Conservation (phyloP, 2,113 vertebrate species). For the Craseonycteris thonglongyai region DNA sequence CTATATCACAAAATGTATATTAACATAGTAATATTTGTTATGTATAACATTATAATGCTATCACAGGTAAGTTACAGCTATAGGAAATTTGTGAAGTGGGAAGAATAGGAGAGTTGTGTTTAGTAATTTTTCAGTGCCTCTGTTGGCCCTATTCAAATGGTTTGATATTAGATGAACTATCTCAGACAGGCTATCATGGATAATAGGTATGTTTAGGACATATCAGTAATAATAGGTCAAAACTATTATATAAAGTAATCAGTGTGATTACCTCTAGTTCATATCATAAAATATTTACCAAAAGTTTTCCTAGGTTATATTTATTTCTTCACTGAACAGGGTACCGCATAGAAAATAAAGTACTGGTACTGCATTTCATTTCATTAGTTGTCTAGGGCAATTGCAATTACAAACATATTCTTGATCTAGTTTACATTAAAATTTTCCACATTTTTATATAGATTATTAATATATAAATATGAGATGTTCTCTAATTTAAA, state of each 20-base stretch:
- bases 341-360: neutral
- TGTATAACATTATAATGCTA: neutral
- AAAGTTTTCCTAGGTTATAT: conserved; percentile 32
- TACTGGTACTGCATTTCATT: neutral
- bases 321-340: conserved; percentile 9
- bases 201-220: neutral
- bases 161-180: neutral
- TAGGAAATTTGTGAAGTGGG: neutral
- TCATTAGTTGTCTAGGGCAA: neutral
- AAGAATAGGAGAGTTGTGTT: neutral
- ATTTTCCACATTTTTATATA: neutral
- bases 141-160: neutral
- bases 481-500: neutral
- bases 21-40: neutral
- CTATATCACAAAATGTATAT: neutral
- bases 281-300: conserved; percentile 25
- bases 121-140: neutral
- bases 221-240: conserved; percentile 29
- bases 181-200: neutral
- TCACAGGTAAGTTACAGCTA: neutral
- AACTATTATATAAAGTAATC: conserved; percentile 21
- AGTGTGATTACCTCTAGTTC: neutral
- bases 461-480: neutral
- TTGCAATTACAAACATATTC: neutral
- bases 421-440: neutral